Evolutionary conservation across 1,140 invertebrate species (phyloP).

Genomic region (Xylocopa sonorina): DNA sequence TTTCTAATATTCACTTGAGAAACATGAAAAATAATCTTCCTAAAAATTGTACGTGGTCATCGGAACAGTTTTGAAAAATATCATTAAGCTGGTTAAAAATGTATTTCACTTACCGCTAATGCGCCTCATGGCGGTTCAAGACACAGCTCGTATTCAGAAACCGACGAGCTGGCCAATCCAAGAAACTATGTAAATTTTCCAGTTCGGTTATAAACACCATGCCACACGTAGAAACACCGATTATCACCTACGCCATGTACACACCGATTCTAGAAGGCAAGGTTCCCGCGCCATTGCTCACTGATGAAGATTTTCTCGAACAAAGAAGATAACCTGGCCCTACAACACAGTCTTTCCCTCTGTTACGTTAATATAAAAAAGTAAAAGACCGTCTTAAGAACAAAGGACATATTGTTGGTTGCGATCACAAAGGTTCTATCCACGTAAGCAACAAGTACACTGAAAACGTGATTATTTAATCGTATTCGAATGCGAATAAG

Average conservation of each 20-base stretch:
- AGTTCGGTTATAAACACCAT: constrained; percentile 68
- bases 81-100: constrained; percentile 15
- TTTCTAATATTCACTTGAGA: too few species aligned
- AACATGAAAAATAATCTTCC: neutral
- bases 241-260: constrained; percentile 58
- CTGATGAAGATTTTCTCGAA: constrained; percentile 31
- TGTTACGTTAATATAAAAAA: constrained; percentile 15
- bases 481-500: constrained; percentile 6
- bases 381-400: neutral
- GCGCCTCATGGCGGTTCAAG: constrained; percentile 75
- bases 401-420: constrained; percentile 8
- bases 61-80: neutral
- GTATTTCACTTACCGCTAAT: constrained; percentile 74
- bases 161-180: constrained; percentile 41
- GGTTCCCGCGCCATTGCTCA: constrained; percentile 62
- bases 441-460: neutral
- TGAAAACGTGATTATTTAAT: constrained; percentile 6
- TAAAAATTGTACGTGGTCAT: neutral
- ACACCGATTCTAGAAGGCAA: constrained; percentile 40
- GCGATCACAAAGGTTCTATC: neutral
- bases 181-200: constrained; percentile 50
- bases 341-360: constrained; percentile 10
- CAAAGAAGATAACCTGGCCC: constrained; percentile 42
- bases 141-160: constrained; percentile 63
- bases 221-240: constrained; percentile 58